Conservation (phyloP, 2,888 invertebrate genomes). For the Ctena decussata region DNA sequence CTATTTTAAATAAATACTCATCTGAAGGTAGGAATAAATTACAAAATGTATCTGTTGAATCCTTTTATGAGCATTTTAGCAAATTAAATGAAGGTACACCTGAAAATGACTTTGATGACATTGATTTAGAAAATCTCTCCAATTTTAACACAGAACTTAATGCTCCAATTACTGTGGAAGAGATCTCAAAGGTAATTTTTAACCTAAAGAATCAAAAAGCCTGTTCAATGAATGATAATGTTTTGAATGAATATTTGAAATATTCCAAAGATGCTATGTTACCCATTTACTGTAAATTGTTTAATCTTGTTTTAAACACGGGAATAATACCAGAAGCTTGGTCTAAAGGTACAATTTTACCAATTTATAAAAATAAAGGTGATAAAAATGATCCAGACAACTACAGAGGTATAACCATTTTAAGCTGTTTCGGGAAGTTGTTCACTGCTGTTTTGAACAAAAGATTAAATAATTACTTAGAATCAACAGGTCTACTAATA, state of each 20-base stretch:
- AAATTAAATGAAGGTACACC: not conserved
- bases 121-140: not conserved
- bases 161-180: not conserved
- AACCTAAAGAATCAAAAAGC: slow-evolving; percentile 2
- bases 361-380: not conserved
- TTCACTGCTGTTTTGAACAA: not conserved
- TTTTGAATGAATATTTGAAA: slow-evolving; percentile 3
- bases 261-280: not conserved
- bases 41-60: slow-evolving; percentile 3
- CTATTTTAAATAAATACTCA: slow-evolving; percentile 4
- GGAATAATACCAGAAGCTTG: too few relatives aligned
- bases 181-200: not conserved
- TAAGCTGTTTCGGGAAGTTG: not conserved
- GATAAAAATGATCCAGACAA: not conserved
- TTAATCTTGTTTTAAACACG: slow-evolving; percentile 2
- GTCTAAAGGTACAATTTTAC: too few relatives aligned
- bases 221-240: slow-evolving; percentile 1
- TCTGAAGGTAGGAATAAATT: not conserved
- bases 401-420: too few relatives aligned
- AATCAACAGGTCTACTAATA: too few relatives aligned
- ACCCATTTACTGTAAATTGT: not conserved
- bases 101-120: not conserved
- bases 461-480: too few relatives aligned
- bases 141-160: not conserved
- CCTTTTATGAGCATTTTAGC: slow-evolving; percentile 7